Conservation (phyloP, 2,888 invertebrate species). For the Leptinotarsa haldemani region DNA sequence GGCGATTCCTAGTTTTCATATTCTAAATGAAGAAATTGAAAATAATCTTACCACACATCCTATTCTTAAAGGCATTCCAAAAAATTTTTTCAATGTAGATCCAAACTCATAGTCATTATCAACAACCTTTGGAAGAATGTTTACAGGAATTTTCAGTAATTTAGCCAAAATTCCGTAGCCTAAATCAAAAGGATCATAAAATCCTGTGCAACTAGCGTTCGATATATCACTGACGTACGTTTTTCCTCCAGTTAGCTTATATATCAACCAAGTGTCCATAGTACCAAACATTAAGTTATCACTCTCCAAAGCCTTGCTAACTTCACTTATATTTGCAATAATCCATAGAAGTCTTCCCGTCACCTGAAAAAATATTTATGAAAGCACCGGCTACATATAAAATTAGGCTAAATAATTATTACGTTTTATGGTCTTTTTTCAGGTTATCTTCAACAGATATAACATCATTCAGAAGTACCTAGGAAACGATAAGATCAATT, state of each 20-base stretch:
- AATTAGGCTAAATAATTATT: too few species aligned
- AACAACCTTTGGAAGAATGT: constrained; percentile 83
- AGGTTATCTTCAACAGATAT: too few species aligned
- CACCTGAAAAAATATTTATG: constrained; percentile 42
- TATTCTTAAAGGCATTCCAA: constrained; percentile 84
- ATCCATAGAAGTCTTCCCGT: constrained; percentile 81
- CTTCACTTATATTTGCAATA: constrained; percentile 76
- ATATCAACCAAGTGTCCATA: constrained; percentile 92
- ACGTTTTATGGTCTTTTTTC: too few species aligned
- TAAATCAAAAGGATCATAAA: constrained; percentile 92
- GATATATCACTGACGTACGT: constrained; percentile 89
- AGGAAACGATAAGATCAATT: too few species aligned
- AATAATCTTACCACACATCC: constrained; percentile 73
- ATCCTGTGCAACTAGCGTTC: constrained; percentile 90
- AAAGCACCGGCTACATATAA: too few species aligned
- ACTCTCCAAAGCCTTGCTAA: constrained; percentile 73
- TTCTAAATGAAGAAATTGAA: neutral
- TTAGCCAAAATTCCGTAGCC: constrained; percentile 84
- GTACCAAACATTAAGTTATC: constrained; percentile 85
- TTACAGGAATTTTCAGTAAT: constrained; percentile 78
- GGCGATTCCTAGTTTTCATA: neutral
- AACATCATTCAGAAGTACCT: too few species aligned
- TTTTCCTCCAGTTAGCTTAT: constrained; percentile 77
- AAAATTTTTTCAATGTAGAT: constrained; percentile 72
- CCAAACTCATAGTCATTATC: constrained; percentile 84